Percentiles rank a stretch among this genome's conserved stretches.
Conservation (phyloP, 2,113 vertebrate genomes). For the Ameiurus melas region DNA sequence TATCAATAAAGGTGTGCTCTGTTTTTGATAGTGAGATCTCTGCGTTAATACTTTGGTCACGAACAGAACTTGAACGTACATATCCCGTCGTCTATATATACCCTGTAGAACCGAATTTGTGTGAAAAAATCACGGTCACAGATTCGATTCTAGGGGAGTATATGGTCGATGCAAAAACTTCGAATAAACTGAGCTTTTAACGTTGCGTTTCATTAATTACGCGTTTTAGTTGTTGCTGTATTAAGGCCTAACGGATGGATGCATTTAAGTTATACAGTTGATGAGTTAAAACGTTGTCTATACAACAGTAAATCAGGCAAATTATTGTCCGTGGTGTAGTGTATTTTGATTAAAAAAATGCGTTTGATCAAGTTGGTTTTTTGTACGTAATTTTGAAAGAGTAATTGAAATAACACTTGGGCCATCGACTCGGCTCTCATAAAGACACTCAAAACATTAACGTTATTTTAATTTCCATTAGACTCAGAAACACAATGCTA, state of each 20-base stretch:
- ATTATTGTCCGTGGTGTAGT: not conserved
- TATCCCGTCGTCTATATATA: constrained; percentile 80
- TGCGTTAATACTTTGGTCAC: not conserved
- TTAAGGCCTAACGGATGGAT: not conserved
- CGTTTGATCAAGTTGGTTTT: not conserved
- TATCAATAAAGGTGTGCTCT: not conserved
- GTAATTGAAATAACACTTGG: not conserved
- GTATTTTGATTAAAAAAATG: not conserved
- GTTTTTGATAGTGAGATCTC: not conserved
- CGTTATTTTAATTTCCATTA: not conserved
- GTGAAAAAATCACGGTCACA: constrained; percentile 91
- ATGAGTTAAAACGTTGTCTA: not conserved
- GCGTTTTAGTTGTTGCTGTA: not conserved
- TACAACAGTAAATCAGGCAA: not conserved
- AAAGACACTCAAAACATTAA: not conserved
- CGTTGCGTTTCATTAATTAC: not conserved
- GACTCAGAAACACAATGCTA: not conserved
- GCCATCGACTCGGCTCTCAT: not conserved
- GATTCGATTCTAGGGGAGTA: constrained; percentile 99
- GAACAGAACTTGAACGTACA: constrained; percentile 30
- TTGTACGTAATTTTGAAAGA: not conserved
- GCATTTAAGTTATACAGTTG: too few species aligned
- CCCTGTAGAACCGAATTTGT: constrained; percentile 93
- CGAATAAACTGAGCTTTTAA: constrained; percentile 65
- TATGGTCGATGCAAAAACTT: constrained; percentile 99